Evolutionary conservation across 64 coral and sea anemone genomes (phyloP).

Genomic region (Montipora cactus): DNA sequence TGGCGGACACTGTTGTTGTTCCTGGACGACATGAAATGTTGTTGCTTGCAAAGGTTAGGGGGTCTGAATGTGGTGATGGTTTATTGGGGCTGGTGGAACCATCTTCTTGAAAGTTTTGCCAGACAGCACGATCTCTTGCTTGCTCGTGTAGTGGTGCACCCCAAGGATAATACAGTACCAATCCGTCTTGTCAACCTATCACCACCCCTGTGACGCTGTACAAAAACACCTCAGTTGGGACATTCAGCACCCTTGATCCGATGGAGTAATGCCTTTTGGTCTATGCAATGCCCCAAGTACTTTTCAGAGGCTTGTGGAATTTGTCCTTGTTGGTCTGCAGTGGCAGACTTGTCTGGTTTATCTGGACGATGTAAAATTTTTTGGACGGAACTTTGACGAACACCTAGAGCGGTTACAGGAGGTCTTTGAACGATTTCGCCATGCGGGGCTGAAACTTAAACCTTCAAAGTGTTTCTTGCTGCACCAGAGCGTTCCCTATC

Average conservation of each 20-base stretch:
- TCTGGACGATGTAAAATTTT: no score
- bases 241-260: no score
- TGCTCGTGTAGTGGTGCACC: neutral
- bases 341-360: no score
- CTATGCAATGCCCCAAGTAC: neutral
- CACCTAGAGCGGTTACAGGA: no score
- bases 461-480: no score
- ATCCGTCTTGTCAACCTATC: neutral
- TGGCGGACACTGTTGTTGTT: conserved; percentile 7
- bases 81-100: neutral
- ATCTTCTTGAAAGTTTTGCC: neutral
- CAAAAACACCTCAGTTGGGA: no score
- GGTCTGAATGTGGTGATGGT: neutral
- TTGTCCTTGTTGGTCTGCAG: neutral
- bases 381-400: no score
- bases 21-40: neutral
- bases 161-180: neutral
- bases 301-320: conserved; percentile 14
- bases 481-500: no score
- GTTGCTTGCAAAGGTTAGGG: conserved; percentile 5
- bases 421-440: no score
- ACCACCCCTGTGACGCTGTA: neutral
- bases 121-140: neutral
- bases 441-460: no score
- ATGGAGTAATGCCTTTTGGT: neutral